phyloP scores from a whole-genome alignment of 2,797 vertebrate genomes.

The Chanos chanos region DNA sequence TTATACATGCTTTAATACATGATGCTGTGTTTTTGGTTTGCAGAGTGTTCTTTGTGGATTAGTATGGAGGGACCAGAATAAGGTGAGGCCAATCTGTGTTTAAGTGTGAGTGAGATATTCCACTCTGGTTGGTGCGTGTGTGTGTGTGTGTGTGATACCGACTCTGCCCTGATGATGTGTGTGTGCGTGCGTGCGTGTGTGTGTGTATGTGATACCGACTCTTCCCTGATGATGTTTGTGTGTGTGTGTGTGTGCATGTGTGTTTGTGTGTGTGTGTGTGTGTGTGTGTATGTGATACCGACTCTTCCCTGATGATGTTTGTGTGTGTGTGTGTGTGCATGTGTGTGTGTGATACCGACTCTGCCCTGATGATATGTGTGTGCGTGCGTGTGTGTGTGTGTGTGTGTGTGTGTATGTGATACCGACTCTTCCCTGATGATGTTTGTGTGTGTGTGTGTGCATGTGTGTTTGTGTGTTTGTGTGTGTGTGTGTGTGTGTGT shows the following conservation, averaged over 20 bases:
- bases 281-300: neutral
- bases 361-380: no score
- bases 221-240: slow-evolving; percentile 46
- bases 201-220: no score
- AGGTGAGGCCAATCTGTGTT: slow-evolving; percentile 46
- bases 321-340: neutral
- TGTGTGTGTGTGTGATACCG: neutral
- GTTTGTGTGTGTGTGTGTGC: neutral
- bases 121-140: no score
- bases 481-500: neutral
- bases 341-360: neutral
- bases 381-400: neutral
- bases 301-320: no score
- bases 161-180: no score
- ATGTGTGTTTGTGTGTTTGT: neutral
- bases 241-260: no score
- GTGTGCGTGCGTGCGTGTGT: neutral
- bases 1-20: neutral
- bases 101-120: no score
- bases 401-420: no score
- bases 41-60: slow-evolving; percentile 52
- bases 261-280: no score
- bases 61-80: slow-evolving; percentile 57
- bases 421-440: no score
- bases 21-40: slow-evolving; percentile 18